Conservation (phyloP, 2,888 invertebrate genomes). For the Callimorpha dominula region DNA sequence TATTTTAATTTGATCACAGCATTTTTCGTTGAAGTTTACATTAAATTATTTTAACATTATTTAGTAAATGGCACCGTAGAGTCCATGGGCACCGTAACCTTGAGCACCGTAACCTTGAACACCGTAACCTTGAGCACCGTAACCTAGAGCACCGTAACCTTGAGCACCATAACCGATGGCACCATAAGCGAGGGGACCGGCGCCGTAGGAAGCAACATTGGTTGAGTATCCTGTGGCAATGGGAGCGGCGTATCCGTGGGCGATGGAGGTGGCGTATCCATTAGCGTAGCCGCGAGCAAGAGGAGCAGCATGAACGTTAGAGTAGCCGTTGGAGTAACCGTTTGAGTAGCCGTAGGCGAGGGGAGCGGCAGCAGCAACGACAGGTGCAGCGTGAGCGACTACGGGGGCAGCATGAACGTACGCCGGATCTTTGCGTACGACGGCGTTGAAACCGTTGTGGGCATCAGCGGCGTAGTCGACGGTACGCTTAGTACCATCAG, state of each 20-base stretch:
- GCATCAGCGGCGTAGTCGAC: slow-evolving; percentile 87
- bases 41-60: slow-evolving; percentile 42
- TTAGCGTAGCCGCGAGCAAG: not conserved
- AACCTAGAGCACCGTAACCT: not conserved
- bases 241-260: not conserved
- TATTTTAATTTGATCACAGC: not conserved
- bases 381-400: slow-evolving; percentile 64
- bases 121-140: slow-evolving; percentile 44
- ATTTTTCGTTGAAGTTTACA: slow-evolving; percentile 20
- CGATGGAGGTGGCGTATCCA: not conserved
- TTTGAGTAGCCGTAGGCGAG: slow-evolving; percentile 51
- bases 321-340: slow-evolving; percentile 7
- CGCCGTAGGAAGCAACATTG: no score
- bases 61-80: slow-evolving; percentile 47
- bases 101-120: slow-evolving; percentile 25
- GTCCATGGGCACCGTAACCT: slow-evolving; percentile 50
- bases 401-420: slow-evolving; percentile 65
- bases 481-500: slow-evolving; percentile 88
- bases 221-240: not conserved
- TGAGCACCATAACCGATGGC: slow-evolving; percentile 23
- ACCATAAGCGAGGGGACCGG: not conserved
- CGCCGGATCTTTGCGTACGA: slow-evolving; percentile 82
- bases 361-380: slow-evolving; percentile 32
- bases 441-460: slow-evolving; percentile 85
- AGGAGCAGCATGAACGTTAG: slow-evolving; percentile 34